Conservation (phyloP, 2,113 vertebrate genomes). For the Condylura cristata region DNA sequence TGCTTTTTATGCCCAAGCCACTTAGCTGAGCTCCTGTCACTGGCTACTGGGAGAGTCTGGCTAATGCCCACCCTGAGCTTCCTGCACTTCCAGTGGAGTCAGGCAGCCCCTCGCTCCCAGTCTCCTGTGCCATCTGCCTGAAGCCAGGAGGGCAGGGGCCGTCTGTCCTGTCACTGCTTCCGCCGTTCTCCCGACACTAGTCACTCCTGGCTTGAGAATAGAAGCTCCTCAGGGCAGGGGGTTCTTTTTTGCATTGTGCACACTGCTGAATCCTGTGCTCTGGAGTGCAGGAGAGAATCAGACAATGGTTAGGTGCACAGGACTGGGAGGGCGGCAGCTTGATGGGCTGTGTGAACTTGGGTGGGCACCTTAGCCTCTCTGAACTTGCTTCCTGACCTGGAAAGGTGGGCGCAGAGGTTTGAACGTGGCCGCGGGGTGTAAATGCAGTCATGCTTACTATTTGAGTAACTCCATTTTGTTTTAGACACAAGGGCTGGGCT, state of each 20-base stretch:
- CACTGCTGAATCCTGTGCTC: too few species aligned
- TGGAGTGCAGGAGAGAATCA: not conserved
- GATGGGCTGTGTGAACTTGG: not conserved
- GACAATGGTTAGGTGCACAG: not conserved
- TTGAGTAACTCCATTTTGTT: not conserved
- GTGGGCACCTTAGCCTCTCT: constrained; percentile 26
- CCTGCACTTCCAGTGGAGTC: too few species aligned
- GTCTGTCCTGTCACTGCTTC: not conserved
- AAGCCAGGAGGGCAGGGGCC: not conserved
- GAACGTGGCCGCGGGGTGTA: not conserved
- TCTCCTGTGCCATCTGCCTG: not conserved
- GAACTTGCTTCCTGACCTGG: not conserved
- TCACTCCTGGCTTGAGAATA: not conserved
- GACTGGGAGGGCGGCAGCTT: not conserved
- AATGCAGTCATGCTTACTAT: not conserved
- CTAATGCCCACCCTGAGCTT: not conserved
- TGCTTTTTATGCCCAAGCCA: not conserved
- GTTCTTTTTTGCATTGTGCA: not conserved
- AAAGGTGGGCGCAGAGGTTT: not conserved
- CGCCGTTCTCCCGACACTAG: not conserved
- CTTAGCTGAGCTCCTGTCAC: not conserved
- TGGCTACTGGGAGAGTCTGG: not conserved
- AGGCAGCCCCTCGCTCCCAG: not conserved
- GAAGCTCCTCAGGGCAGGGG: not conserved
- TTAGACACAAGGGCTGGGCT: not conserved